Conservation (phyloP, 2,888 invertebrate genomes). For the Pachycephus smyrnensis region DNA sequence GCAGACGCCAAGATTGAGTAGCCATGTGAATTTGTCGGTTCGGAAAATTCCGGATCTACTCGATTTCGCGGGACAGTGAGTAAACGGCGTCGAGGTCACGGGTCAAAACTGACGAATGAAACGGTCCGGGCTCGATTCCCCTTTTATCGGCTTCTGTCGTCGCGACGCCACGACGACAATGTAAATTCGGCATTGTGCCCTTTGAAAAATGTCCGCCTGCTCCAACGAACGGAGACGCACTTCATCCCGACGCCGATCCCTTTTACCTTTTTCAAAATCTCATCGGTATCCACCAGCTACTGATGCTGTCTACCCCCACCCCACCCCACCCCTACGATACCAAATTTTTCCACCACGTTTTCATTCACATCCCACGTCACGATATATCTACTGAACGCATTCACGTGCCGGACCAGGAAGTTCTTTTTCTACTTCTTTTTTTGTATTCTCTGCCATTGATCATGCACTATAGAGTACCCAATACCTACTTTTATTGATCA, state of each 20-base stretch:
- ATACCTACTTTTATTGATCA: not conserved
- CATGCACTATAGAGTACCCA: not conserved
- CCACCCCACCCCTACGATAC: slow-evolving; percentile 1
- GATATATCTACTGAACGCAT: not conserved
- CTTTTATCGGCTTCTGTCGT: slow-evolving; percentile 5
- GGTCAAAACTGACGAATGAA: slow-evolving; percentile 48
- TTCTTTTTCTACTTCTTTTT: not conserved
- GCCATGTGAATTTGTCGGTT: slow-evolving; percentile 1
- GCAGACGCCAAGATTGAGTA: not conserved
- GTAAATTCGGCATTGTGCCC: slow-evolving; percentile 49
- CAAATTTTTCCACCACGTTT: not conserved
- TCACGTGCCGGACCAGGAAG: not conserved
- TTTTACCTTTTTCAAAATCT: slow-evolving; percentile 22
- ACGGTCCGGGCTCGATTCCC: slow-evolving; percentile 24
- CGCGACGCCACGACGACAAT: slow-evolving; percentile 32
- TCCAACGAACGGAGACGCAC: not conserved
- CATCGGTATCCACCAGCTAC: slow-evolving; percentile 21
- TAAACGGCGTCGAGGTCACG: slow-evolving; percentile 35
- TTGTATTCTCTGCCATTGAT: not conserved
- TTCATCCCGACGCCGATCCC: slow-evolving; percentile 7
- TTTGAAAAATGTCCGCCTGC: slow-evolving; percentile 39
- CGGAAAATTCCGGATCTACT: not conserved
- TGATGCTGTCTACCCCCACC: not conserved
- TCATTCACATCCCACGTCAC: not conserved
- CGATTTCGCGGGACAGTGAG: slow-evolving; percentile 41